Evolutionary conservation across 2,797 vertebrate species (phyloP).

Genomic region (Manis javanica): DNA sequence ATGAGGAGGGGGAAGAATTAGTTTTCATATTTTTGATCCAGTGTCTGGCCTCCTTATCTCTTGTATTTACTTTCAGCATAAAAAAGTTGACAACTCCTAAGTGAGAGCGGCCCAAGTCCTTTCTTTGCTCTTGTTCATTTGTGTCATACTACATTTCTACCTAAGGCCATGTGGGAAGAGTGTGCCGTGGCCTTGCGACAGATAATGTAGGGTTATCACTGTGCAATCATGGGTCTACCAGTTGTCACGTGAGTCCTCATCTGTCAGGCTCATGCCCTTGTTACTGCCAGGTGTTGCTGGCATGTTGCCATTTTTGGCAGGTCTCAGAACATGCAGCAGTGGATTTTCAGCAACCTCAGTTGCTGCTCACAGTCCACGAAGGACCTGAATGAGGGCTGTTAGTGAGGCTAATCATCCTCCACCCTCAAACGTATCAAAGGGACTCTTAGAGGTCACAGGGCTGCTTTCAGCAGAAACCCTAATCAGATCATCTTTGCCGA

Average conservation of each 20-base stretch:
- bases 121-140: conserved; percentile 80
- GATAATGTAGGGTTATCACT: conserved; percentile 82
- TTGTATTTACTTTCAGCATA: conserved; percentile 81
- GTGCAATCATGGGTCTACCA: conserved; percentile 80
- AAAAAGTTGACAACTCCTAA: conserved; percentile 81
- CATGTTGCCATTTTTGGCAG: conserved; percentile 65
- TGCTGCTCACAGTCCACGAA: conserved; percentile 59
- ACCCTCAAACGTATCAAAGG: conserved; percentile 71
- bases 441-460: conserved; percentile 59
- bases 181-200: conserved; percentile 68
- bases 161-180: conserved; percentile 71
- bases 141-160: conserved; percentile 82
- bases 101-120: conserved; percentile 83
- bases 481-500: conserved; percentile 82
- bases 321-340: conserved; percentile 66
- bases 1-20: conserved; percentile 67
- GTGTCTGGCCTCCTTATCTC: conserved; percentile 80
- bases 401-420: conserved; percentile 79
- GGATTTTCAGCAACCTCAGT: conserved; percentile 63
- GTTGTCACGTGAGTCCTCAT: conserved; percentile 80
- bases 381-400: conserved; percentile 55
- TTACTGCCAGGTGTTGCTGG: conserved; percentile 75
- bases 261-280: conserved; percentile 76
- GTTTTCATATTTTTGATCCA: conserved; percentile 78
- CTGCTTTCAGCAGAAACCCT: conserved; percentile 77